Percentiles rank a stretch among this genome's conserved stretches.
phyloP scores from a whole-genome alignment of 1,140 invertebrate genomes.

The Aphaenogaster floridana region DNA sequence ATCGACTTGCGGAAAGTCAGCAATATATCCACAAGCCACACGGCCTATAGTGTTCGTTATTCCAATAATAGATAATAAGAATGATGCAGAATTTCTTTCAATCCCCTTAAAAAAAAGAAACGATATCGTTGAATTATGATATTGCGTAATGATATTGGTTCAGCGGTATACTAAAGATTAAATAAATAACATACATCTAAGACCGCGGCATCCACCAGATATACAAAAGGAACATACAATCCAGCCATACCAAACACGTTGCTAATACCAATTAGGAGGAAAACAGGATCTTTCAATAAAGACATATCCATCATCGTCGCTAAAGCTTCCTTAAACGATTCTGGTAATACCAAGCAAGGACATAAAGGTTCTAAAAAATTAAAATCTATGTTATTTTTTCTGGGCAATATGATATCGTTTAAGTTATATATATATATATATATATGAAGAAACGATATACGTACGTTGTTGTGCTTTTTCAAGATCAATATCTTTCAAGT shows the following conservation, averaged over 20 bases:
- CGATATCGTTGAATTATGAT: not conserved
- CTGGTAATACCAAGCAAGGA: constrained; percentile 92
- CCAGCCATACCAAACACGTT: constrained; percentile 98
- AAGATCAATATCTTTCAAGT: constrained; percentile 89
- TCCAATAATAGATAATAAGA: constrained; percentile 97
- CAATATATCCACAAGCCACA: constrained; percentile 94
- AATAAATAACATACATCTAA: constrained; percentile 88
- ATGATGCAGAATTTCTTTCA: constrained; percentile 92
- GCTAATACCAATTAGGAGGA: constrained; percentile 96
- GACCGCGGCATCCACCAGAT: constrained; percentile 94
- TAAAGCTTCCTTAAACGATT: constrained; percentile 93
- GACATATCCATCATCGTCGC: constrained; percentile 98
- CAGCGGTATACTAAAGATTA: not conserved
- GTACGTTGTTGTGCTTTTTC: constrained; percentile 90
- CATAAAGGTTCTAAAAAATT: constrained; percentile 88
- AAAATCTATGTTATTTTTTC: constrained; percentile 11
- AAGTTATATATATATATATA: constrained; percentile 1
- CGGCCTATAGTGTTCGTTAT: constrained; percentile 97
- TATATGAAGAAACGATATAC: constrained; percentile 75
- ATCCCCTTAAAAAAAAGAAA: constrained; percentile 89
- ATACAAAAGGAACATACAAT: constrained; percentile 98
- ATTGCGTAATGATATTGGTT: not conserved
- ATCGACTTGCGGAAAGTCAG: constrained; percentile 95
- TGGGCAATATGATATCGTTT: not conserved
- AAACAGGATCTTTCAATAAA: constrained; percentile 95